Evolutionary conservation across 2,797 vertebrate genomes (phyloP).

Genomic region (Alectoris magna): DNA sequence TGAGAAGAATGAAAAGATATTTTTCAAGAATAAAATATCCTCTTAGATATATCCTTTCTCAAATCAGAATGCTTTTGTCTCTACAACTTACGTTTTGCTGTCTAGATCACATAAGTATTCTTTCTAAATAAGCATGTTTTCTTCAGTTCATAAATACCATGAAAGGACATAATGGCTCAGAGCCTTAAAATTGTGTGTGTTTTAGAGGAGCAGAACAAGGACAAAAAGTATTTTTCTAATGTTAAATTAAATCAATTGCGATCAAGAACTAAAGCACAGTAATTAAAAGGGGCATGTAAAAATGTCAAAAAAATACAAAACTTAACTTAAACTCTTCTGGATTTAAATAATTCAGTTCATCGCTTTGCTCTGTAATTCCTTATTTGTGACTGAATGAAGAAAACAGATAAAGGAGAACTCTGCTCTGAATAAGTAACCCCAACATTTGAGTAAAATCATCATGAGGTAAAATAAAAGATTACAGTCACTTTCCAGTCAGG

Average conservation of each 20-base stretch:
- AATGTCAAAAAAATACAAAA: conserved; percentile 42
- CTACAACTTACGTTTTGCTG: background rate
- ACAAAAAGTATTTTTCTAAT: background rate
- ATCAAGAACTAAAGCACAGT: conserved; percentile 17
- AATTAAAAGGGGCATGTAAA: conserved; percentile 52
- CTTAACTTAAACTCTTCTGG: conserved; percentile 23
- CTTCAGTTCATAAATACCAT: conserved; percentile 52
- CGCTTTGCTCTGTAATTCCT: background rate
- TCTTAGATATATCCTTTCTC: background rate
- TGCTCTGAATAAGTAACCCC: background rate
- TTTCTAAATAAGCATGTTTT: conserved; percentile 45
- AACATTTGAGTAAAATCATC: conserved; percentile 12
- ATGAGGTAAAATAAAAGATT: conserved; percentile 5
- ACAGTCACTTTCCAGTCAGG: background rate
- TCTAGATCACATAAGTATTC: conserved; percentile 4
- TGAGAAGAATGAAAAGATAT: background rate
- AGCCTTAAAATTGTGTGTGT: conserved; percentile 20
- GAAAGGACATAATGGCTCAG: conserved; percentile 39
- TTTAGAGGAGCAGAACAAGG: conserved; percentile 15
- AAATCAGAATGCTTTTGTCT: background rate
- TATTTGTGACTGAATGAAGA: background rate
- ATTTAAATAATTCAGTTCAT: conserved; percentile 25
- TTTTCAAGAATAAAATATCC: background rate
- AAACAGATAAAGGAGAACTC: conserved; percentile 1
- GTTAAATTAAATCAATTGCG: conserved; percentile 34